Evolutionary conservation across 2,797 vertebrate species (phyloP).

Genomic region (Diglossa cyanea): DNA sequence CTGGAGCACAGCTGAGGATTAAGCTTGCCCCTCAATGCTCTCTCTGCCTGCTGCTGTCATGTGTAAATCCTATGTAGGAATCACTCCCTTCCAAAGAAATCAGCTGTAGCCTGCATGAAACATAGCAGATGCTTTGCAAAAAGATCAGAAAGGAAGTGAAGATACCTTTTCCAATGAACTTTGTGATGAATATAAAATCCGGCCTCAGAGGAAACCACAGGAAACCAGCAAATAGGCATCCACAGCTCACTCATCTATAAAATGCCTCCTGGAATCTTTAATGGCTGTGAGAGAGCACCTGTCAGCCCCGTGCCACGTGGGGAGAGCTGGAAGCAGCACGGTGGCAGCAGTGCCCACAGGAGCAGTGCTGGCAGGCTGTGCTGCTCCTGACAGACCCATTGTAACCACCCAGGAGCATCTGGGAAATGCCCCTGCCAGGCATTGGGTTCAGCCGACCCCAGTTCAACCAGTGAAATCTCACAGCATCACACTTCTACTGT

Average conservation of each 20-base stretch:
- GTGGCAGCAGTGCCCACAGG: not conserved
- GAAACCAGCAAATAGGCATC: not conserved
- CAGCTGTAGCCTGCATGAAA: not conserved
- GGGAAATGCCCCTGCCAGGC: rapidly evolving
- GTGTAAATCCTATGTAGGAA: conserved; percentile 46
- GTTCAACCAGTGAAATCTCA: not conserved
- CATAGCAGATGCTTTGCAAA: conserved; percentile 34
- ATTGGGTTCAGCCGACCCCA: rapidly evolving
- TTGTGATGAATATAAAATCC: not conserved
- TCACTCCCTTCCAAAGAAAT: conserved; percentile 11
- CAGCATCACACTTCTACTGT: not conserved
- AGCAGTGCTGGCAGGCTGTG: not conserved
- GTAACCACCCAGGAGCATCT: rapidly evolving
- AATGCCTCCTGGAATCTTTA: not conserved
- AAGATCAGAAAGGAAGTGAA: not conserved
- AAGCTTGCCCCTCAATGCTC: conserved; percentile 22
- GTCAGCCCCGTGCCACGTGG: not conserved
- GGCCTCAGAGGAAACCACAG: not conserved
- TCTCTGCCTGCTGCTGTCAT: conserved; percentile 30
- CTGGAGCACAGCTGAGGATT: conserved; percentile 63
- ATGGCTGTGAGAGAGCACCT: not conserved
- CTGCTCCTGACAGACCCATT: rapidly evolving
- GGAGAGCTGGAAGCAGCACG: not conserved
- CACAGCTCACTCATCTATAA: not conserved
- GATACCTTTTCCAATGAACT: conserved; percentile 15